Evolutionary conservation across 92 coral and sea anemone species (phyloP).

Genomic region (Actinernus sp.): DNA sequence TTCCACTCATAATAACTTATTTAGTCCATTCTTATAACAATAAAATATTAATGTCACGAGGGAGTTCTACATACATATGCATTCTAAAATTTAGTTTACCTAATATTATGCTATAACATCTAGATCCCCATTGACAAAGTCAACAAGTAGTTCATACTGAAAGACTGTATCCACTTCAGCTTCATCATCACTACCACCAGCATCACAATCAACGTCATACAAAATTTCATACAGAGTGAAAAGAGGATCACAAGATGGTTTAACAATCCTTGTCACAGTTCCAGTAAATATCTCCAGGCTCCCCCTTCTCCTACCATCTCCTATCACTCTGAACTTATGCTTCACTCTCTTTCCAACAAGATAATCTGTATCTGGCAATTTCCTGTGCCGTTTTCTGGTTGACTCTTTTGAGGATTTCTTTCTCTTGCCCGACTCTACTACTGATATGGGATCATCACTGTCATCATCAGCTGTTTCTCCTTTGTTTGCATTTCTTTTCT

Average conservation of each 20-base stretch:
- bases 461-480: constrained; percentile 2
- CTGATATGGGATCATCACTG: too few relatives aligned
- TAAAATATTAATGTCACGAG: too few relatives aligned
- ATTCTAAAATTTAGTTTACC: too few relatives aligned
- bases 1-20: too few relatives aligned
- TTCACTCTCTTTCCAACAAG: constrained; percentile 18
- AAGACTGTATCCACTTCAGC: not conserved
- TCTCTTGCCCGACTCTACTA: too few relatives aligned
- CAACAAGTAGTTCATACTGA: not conserved
- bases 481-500: constrained; percentile 2
- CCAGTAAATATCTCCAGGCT: not conserved
- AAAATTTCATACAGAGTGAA: constrained; percentile 4
- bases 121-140: not conserved
- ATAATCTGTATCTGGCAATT: constrained; percentile 5
- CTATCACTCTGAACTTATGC: constrained; percentile 13
- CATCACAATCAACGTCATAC: constrained; percentile 10
- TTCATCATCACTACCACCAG: not conserved
- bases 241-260: not conserved
- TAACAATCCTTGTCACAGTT: not conserved
- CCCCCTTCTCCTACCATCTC: constrained; percentile 4
- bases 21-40: too few relatives aligned
- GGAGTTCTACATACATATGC: too few relatives aligned
- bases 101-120: not conserved
- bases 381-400: not conserved
- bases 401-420: too few relatives aligned